Evolutionary conservation across 64 coral and sea anemone species (phyloP), one percentile per base, ranked within the genome.

Genomic region (Stichodactyla helianthus): DNA sequence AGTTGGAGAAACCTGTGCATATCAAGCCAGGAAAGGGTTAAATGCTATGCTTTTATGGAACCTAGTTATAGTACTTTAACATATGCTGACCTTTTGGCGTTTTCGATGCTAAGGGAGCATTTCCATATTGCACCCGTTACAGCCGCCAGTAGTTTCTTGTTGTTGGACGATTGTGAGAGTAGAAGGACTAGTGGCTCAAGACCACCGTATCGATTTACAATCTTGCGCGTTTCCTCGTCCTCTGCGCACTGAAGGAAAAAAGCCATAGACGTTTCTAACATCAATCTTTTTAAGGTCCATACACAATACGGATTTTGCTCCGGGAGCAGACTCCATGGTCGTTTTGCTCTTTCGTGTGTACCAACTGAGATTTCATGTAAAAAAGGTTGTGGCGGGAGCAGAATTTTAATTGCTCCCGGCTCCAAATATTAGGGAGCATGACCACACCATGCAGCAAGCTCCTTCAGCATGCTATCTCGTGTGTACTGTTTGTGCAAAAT

Each of bases 91-190:
- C 87, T 91, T 87, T 87, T 89, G 2, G 93, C 92, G 53, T 98
- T 98, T 20, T 87, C 87, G 28, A 68, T 56, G 68, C 89, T 89
- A 14, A 89, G 50, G 55, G 95, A 93, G 31, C 95, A 94, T 92
- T 98, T 98, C 95, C 95, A 98, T 27, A 98, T 83, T 0, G 95
- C 95, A 5, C 95, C 95, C 5, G 95, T 98, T 2, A 82, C 95
- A 31, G 89, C 89, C 2, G 95, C 89, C 11, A 98, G 52, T 19
- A 95, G 63, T 54, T 67, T 93, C 55, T 89, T 93, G 63, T 94
- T 94, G 60, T 91, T 77, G 26, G 61, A 77, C 23, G 88, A 90
- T 52, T 85, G 85, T 11, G 89, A 98, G 16, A 98, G 84, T 26
- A 98, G 86, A 20, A 64, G 82, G 15, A 92, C 92, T 20, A 98